These are phyloP conservation scores for Brienomyrus longianalis DNA, from an alignment of 2,113 vertebrate genomes.

Conservation along the genomic window DNA sequence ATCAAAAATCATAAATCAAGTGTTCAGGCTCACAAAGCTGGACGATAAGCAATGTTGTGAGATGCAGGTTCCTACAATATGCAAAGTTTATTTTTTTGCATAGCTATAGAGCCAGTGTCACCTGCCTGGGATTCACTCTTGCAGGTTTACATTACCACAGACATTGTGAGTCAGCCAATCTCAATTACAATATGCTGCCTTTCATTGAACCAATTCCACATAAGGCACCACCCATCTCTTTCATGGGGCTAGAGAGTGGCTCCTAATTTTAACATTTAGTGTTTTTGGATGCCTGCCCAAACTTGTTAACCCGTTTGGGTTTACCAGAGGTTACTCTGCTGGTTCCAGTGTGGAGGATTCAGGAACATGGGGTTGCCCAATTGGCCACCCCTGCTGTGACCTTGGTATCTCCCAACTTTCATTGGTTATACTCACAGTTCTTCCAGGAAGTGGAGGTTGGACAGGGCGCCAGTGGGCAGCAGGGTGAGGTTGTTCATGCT, in stretches of 20 bases:
- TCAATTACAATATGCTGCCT: constrained; percentile 71
- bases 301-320: background rate
- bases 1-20: background rate
- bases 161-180: constrained; percentile 61
- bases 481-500: constrained; percentile 92
- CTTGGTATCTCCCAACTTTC: constrained; percentile 7
- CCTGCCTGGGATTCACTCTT: background rate
- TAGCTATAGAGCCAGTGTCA: background rate
- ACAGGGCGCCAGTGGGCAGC: constrained; percentile 63
- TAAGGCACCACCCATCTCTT: constrained; percentile 52
- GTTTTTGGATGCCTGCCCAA: constrained; percentile 56
- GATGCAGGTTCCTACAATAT: background rate
- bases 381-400: constrained; percentile 58
- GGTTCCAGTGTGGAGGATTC: constrained; percentile 14
- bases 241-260: background rate
- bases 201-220: constrained; percentile 69
- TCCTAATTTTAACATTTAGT: constrained; percentile 63
- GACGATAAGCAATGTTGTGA: background rate
- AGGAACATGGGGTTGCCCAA: constrained; percentile 64
- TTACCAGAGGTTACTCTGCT: background rate
- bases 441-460: constrained; percentile 81
- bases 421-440: constrained; percentile 77
- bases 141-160: constrained; percentile 65
- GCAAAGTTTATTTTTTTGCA: background rate
- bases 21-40: background rate